A percentile compares a stretch with the other conserved stretches of the same genome.
Conservation (phyloP, 1,140 invertebrate species). For the Lepidotrigona ventralis region DNA sequence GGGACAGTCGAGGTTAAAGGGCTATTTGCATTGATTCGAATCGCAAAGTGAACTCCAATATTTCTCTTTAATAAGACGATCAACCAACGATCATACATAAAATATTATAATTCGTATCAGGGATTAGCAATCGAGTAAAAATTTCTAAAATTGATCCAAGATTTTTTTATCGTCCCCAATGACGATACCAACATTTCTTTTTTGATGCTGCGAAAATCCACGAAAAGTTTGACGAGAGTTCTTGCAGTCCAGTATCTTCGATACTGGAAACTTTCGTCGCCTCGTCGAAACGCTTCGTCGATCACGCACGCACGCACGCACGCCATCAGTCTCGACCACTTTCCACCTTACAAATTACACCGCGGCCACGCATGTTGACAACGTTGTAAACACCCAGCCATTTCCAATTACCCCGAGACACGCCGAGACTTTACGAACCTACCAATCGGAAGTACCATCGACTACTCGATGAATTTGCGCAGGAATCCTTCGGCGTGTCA, state of each 20-base stretch:
- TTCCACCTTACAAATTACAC: slow-evolving; percentile 2
- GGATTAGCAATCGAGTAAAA: too few relatives aligned
- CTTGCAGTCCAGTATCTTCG: neutral
- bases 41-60: too few relatives aligned
- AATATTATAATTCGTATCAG: too few relatives aligned
- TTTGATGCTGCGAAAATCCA: too few relatives aligned
- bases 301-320: neutral
- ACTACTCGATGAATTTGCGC: slow-evolving; percentile 41
- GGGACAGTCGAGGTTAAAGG: too few relatives aligned
- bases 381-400: neutral
- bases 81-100: too few relatives aligned
- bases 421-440: neutral
- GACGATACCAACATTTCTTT: too few relatives aligned
- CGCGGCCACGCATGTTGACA: neutral
- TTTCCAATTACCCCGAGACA: slow-evolving; percentile 1
- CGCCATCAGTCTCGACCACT: neutral
- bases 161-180: too few relatives aligned
- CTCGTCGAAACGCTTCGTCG: neutral
- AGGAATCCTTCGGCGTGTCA: slow-evolving; percentile 23
- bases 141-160: too few relatives aligned
- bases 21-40: too few relatives aligned
- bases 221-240: neutral
- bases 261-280: neutral
- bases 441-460: slow-evolving; percentile 42
- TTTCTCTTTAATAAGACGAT: too few relatives aligned